A percentile compares a stretch with the other conserved stretches of the same genome.
These are phyloP conservation scores for Crotophaga sulcirostris DNA, from an alignment of 2,113 vertebrate species.

Conservation along the genomic window DNA sequence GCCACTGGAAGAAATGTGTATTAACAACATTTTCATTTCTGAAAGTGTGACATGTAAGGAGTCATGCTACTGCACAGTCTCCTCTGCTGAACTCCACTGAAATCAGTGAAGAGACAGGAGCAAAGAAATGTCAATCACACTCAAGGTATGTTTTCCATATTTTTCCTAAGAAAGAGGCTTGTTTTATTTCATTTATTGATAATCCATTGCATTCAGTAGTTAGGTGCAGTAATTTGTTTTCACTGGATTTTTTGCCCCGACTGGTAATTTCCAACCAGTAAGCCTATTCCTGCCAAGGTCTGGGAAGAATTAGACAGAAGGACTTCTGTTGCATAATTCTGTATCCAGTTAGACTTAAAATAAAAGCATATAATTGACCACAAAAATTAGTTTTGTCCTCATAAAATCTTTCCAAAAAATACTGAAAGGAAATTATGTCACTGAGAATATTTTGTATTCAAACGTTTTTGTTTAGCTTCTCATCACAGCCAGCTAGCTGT, in stretches of 20 bases:
- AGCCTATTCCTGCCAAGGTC: slow-evolving; percentile 42
- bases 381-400: slow-evolving; percentile 67
- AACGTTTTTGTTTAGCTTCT: slow-evolving; percentile 59
- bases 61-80: neutral
- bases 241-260: neutral
- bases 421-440: slow-evolving; percentile 63
- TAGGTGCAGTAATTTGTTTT: slow-evolving; percentile 30
- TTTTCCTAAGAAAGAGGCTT: neutral
- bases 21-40: neutral
- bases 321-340: slow-evolving; percentile 61
- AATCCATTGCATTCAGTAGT: neutral
- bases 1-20: neutral
- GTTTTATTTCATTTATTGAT: neutral
- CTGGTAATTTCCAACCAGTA: slow-evolving; percentile 52
- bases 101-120: neutral
- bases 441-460: slow-evolving; percentile 51
- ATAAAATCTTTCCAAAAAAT: slow-evolving; percentile 65
- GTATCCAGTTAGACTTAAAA: slow-evolving; percentile 61
- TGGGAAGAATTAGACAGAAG: slow-evolving; percentile 71
- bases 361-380: slow-evolving; percentile 64
- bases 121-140: neutral
- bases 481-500: slow-evolving; percentile 40
- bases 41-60: neutral
- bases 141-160: neutral
- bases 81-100: neutral